Base-by-base conservation (phyloP, 1,140 invertebrate species). In the Drosophila willistoni region DNA sequence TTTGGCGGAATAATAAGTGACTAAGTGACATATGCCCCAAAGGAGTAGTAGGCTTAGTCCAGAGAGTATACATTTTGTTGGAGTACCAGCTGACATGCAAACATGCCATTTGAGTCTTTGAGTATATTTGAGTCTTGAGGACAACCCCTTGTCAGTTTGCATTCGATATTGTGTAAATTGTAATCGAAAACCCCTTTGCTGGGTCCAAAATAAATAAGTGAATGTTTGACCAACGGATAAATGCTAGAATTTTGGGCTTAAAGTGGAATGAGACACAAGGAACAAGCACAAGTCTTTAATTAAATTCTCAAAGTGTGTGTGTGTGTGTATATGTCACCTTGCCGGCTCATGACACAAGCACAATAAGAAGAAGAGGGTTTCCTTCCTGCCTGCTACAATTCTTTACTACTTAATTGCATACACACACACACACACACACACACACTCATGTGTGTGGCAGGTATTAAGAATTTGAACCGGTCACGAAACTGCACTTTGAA, bases 401-500 rank as follows among this genome's bases (percentile, higher is more conserved):
- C 44, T 51, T 22, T 51, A 51, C 22, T 55, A 66, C 54, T 70
- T 76, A 69, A 63, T 71, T 73, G 42, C 63, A 54, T 77, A 77
- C 81, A 44, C 73, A 76, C 67, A 78, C 64, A 34, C 64, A 41
- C 64, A 70, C 39, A 36, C 54, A 41, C 79, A 4, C 6, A 29
- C 29, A 29, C 29, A 7, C 29, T 29, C 29, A 29, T 29, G 29
- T 29, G 29, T 19, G 19, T 51, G 17, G 7, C 34, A 36, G 17
- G 17, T 7, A 51, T 51, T 51, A 51, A 10, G 44, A 51, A 51
- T 83, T 87, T 89, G 84, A 69, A 69, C 79, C 68, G 77, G 83
- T 86, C 83, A 86, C 83, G 83, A 77, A 39, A 39, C 10, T 86
- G 83, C 84, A 87, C 69, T 86, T 87, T 69, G 19, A 77, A 86